Conservation (phyloP, 2,113 vertebrate genomes). For the Hippocampus comes region DNA sequence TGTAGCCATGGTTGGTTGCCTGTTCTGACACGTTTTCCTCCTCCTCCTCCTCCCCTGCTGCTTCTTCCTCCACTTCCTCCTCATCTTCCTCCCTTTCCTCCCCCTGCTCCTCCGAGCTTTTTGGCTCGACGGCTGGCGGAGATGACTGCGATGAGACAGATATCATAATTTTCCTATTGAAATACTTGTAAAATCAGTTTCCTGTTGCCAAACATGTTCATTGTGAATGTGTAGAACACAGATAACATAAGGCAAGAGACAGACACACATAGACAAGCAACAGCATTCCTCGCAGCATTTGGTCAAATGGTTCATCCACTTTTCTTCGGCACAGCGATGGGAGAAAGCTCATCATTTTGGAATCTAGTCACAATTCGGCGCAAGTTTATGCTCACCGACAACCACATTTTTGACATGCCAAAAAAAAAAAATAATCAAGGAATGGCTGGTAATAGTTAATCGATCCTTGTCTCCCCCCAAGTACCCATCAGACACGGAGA, state of each 20-base stretch:
- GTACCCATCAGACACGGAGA: not conserved
- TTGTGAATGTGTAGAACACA: not conserved
- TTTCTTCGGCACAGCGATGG: too few relatives aligned
- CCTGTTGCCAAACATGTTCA: not conserved
- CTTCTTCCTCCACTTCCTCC: not conserved
- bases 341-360: too few relatives aligned
- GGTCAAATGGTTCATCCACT: too few relatives aligned
- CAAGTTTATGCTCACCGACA: too few relatives aligned
- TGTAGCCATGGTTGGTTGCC: conserved; percentile 31
- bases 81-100: not conserved
- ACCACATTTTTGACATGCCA: not conserved
- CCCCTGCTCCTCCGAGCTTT: conserved; percentile 35
- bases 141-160: conserved; percentile 18
- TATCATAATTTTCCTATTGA: not conserved
- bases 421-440: not conserved
- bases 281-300: too few relatives aligned
- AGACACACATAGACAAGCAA: not conserved
- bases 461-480: not conserved
- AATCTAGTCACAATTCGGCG: too few relatives aligned
- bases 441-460: not conserved
- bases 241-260: not conserved
- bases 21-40: conserved; percentile 18
- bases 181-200: not conserved
- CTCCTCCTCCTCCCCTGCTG: not conserved
- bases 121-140: conserved; percentile 12